These are phyloP conservation scores for Nothobranchius furzeri DNA, from an alignment of 2,113 vertebrate genomes.

Conservation along the genomic window DNA sequence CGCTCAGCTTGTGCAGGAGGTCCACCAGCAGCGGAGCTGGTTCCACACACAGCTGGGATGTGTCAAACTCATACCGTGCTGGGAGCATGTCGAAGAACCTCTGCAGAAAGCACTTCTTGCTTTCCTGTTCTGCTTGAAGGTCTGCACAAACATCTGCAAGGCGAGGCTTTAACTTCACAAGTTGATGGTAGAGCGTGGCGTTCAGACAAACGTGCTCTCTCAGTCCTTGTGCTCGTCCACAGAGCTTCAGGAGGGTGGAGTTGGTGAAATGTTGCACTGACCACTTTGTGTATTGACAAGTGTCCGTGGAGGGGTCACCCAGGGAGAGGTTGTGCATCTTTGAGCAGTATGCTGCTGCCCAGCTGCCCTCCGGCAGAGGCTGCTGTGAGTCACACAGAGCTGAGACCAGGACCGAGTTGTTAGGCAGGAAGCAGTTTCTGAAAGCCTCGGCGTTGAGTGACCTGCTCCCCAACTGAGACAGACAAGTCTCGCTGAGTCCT, in stretches of 20 bases:
- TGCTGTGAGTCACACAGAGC: slow-evolving; percentile 71
- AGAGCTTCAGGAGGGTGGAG: slow-evolving; percentile 69
- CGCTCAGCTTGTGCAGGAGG: slow-evolving; percentile 78
- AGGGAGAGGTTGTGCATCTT: slow-evolving; percentile 60
- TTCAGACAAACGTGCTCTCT: slow-evolving; percentile 83
- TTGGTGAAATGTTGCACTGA: slow-evolving; percentile 60
- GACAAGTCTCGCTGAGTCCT: slow-evolving; percentile 70
- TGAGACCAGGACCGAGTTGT: slow-evolving; percentile 74
- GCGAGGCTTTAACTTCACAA: slow-evolving; percentile 68
- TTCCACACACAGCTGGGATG: slow-evolving; percentile 82
- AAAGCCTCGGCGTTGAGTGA: slow-evolving; percentile 80
- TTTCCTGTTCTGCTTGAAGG: slow-evolving; percentile 53
- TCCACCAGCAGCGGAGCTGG: slow-evolving; percentile 79
- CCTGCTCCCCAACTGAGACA: slow-evolving; percentile 68
- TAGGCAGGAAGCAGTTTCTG: slow-evolving; percentile 85
- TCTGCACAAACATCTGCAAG: slow-evolving; percentile 74
- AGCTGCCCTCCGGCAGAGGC: slow-evolving; percentile 69
- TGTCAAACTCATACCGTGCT: slow-evolving; percentile 77
- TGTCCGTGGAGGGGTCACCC: slow-evolving; percentile 34
- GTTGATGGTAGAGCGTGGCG: slow-evolving; percentile 70
- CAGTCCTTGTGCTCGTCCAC: slow-evolving; percentile 67
- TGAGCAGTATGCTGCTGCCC: slow-evolving; percentile 81
- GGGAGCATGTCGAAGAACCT: slow-evolving; percentile 84
- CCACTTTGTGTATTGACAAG: slow-evolving; percentile 76
- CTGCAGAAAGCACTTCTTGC: slow-evolving; percentile 82